A percentile compares a stretch with the other conserved stretches of the same genome.
Conservation (phyloP, 1,140 invertebrate genomes). For the Aphis gossypii region DNA sequence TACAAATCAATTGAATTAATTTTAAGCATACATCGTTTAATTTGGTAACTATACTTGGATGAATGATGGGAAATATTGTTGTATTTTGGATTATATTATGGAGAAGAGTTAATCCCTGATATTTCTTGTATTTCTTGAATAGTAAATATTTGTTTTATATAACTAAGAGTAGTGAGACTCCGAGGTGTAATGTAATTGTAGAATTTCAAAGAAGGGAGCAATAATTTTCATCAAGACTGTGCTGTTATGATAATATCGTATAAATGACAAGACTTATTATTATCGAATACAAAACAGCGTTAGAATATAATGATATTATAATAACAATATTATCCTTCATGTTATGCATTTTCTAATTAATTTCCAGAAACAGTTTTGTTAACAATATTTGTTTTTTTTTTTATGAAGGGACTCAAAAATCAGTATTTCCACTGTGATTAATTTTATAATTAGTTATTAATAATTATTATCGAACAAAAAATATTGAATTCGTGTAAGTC, state of each 20-base stretch:
- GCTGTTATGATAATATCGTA: background rate
- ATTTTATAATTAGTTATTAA: background rate
- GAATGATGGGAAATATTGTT: background rate
- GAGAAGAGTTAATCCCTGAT: constrained; percentile 4
- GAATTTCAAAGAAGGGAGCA: background rate
- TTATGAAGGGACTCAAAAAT: background rate
- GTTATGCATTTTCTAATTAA: background rate
- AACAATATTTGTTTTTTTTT: background rate
- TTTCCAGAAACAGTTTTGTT: background rate
- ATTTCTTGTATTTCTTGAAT: constrained; percentile 42
- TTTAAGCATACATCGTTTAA: constrained; percentile 16
- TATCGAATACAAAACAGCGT: background rate
- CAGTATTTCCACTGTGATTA: background rate
- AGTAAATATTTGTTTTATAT: background rate
- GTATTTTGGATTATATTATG: constrained; percentile 12
- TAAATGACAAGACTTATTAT: background rate
- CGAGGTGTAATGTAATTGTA: background rate
- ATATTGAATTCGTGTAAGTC: background rate
- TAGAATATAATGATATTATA: background rate
- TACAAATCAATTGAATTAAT: constrained; percentile 40
- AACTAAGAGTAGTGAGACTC: background rate
- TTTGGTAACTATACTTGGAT: constrained; percentile 2
- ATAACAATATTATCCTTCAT: background rate
- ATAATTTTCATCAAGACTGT: background rate
- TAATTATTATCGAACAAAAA: background rate